phyloP scores from a whole-genome alignment of 2,797 vertebrate genomes.

The Antennarius maculatus region DNA sequence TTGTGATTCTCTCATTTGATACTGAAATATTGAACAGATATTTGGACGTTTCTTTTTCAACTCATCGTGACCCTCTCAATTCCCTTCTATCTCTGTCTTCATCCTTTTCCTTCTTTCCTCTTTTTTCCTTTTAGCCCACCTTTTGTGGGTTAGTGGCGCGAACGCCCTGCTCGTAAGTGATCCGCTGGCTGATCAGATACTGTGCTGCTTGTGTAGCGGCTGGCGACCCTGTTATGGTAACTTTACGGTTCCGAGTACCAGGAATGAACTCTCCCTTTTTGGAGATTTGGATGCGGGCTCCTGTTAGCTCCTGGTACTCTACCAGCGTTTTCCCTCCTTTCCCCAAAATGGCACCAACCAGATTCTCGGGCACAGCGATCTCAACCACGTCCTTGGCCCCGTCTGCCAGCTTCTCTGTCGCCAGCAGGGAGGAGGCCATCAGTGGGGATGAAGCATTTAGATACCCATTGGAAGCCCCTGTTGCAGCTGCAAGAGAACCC shows the following conservation, averaged over 20 bases:
- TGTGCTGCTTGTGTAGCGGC: constrained; percentile 95
- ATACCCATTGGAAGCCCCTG: constrained; percentile 90
- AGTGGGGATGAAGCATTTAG: constrained; percentile 90
- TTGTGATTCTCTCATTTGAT: constrained; percentile 79
- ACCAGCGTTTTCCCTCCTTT: constrained; percentile 97
- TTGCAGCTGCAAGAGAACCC: constrained; percentile 89
- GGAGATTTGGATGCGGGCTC: constrained; percentile 97
- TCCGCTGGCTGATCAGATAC: constrained; percentile 97
- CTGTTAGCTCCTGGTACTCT: constrained; percentile 97
- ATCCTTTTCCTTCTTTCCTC: constrained; percentile 73
- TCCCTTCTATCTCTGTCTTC: constrained; percentile 78
- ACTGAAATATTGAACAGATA: constrained; percentile 83
- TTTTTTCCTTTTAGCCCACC: constrained; percentile 88
- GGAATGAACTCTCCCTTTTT: constrained; percentile 98
- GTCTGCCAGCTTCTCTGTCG: constrained; percentile 91
- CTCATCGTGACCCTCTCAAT: constrained; percentile 74
- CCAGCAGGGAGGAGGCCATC: constrained; percentile 90
- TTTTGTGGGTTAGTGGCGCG: constrained; percentile 96
- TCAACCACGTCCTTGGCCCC: constrained; percentile 96
- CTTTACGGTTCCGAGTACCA: constrained; percentile 96
- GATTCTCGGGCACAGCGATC: constrained; percentile 95
- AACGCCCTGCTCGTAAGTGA: constrained; percentile 97
- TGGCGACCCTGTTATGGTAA: constrained; percentile 94
- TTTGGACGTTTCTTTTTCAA: constrained; percentile 80
- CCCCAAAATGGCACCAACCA: constrained; percentile 95